Conservation (phyloP, 2,888 invertebrate species). For the Carabus problematicus region DNA sequence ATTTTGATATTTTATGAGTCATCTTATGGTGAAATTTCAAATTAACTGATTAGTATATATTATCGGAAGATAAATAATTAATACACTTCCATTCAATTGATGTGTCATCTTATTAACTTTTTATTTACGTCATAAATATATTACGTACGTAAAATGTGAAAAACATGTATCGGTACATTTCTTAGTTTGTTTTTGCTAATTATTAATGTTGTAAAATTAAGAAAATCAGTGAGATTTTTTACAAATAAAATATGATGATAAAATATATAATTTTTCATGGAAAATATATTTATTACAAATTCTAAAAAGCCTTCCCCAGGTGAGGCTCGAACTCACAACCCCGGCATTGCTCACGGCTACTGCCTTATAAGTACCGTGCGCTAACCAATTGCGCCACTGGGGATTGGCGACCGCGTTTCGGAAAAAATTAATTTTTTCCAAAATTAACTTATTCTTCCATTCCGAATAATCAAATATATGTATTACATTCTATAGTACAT, state of each 20-base stretch:
- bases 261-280: neutral
- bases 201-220: too few relatives aligned
- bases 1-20: constrained; percentile 26
- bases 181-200: too few relatives aligned
- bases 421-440: neutral
- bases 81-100: neutral
- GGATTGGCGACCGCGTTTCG: constrained; percentile 62
- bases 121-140: too few relatives aligned
- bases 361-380: constrained; percentile 99
- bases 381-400: constrained; percentile 99
- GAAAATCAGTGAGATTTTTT: too few relatives aligned
- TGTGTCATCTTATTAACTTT: too few relatives aligned
- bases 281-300: neutral
- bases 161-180: too few relatives aligned
- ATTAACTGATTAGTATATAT: neutral
- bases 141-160: too few relatives aligned
- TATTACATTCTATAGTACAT: too few relatives aligned
- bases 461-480: too few relatives aligned
- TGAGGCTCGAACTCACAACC: constrained; percentile 99
- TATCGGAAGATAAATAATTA: constrained; percentile 8
- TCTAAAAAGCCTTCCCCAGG: constrained; percentile 79
- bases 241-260: neutral
- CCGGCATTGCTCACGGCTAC: constrained; percentile 97
- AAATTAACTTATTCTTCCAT: too few relatives aligned
- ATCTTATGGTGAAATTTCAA: constrained; percentile 18